Conservation (phyloP, 2,113 vertebrate species). For the Cephalopholis sonnerati region DNA sequence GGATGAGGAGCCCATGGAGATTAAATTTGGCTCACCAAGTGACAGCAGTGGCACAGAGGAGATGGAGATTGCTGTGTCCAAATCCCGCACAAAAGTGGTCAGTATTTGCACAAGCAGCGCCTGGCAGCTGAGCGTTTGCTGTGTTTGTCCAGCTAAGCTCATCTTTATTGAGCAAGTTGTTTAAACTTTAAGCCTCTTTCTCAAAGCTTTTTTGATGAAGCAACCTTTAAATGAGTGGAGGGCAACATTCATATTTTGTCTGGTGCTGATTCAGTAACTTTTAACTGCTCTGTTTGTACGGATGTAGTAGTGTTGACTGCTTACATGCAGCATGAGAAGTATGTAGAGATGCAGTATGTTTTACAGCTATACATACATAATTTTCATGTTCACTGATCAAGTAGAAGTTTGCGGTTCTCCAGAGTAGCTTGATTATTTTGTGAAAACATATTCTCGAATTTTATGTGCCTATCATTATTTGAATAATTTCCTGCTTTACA, state of each 20-base stretch:
- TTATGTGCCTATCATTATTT: background rate
- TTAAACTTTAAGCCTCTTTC: slow-evolving; percentile 74
- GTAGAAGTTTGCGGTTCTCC: background rate
- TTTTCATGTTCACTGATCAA: background rate
- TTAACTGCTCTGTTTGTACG: background rate
- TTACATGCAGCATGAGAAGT: background rate
- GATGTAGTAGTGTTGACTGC: background rate
- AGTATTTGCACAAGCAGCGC: slow-evolving; percentile 76
- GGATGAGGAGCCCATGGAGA: slow-evolving; percentile 89
- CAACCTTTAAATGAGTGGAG: slow-evolving; percentile 36
- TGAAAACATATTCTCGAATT: background rate
- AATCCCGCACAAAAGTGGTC: slow-evolving; percentile 92
- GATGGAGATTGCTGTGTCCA: slow-evolving; percentile 90
- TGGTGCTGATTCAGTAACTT: background rate
- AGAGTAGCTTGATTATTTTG: background rate
- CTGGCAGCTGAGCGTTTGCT: slow-evolving; percentile 50
- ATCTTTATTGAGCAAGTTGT: slow-evolving; percentile 67
- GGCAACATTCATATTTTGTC: slow-evolving; percentile 1
- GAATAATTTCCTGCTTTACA: background rate
- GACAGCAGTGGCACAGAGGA: slow-evolving; percentile 87
- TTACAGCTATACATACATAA: background rate
- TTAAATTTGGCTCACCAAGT: slow-evolving; percentile 89
- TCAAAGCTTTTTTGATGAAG: slow-evolving; percentile 50
- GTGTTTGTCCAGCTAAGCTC: slow-evolving; percentile 60
- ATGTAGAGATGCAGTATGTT: background rate